These are phyloP conservation scores for Scaptodrosophila lebanonensis DNA, from an alignment of 1,140 invertebrate species.

Conservation along the genomic window DNA sequence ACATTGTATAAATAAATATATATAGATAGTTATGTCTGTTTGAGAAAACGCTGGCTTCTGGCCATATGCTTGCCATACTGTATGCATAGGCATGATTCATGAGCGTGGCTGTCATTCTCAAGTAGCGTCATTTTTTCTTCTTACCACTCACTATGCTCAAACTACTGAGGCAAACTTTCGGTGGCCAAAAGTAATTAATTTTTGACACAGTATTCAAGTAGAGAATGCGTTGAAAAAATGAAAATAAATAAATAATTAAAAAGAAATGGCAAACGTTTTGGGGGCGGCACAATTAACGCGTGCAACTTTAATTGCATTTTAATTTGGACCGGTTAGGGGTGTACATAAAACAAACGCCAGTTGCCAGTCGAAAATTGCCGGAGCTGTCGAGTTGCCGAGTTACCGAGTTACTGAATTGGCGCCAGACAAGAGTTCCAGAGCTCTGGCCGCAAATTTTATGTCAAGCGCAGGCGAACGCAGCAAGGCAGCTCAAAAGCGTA, in stretches of 20 bases:
- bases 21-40: too few relatives aligned
- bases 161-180: slow-evolving; percentile 39
- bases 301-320: slow-evolving; percentile 70
- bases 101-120: slow-evolving; percentile 10
- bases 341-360: too few relatives aligned
- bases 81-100: slow-evolving; percentile 56
- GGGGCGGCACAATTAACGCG: slow-evolving; percentile 57
- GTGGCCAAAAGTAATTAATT: slow-evolving; percentile 56
- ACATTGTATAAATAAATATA: too few relatives aligned
- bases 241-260: background rate
- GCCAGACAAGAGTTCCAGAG: slow-evolving; percentile 7
- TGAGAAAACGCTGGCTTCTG: background rate
- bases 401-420: background rate
- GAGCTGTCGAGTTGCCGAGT: slow-evolving; percentile 1
- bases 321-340: slow-evolving; percentile 35
- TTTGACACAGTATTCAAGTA: slow-evolving; percentile 38
- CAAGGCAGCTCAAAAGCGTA: slow-evolving; percentile 60
- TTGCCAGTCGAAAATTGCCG: background rate
- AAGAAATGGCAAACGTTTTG: slow-evolving; percentile 6
- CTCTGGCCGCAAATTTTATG: slow-evolving; percentile 48
- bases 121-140: background rate
- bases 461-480: slow-evolving; percentile 53
- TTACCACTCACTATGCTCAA: slow-evolving; percentile 15
- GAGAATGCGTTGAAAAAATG: slow-evolving; percentile 3
- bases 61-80: slow-evolving; percentile 17